Conservation (phyloP, 2,113 vertebrate genomes). For the Chrysemys picta region DNA sequence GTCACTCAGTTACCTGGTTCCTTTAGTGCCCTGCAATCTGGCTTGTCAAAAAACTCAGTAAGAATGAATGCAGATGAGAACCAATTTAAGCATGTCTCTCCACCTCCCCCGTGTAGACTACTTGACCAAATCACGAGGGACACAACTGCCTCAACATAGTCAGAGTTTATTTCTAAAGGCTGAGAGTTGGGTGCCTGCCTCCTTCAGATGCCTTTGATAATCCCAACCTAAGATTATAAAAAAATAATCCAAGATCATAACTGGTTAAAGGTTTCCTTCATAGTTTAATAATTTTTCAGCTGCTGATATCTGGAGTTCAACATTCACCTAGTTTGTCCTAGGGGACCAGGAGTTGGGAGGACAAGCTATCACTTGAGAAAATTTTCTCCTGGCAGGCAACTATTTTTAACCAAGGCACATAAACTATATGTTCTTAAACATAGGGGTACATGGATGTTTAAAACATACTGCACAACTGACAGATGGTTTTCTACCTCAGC, state of each 20-base stretch:
- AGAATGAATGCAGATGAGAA: background rate
- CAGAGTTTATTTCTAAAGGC: background rate
- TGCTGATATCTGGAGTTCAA: background rate
- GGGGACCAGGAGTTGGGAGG: background rate
- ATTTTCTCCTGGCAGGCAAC: background rate
- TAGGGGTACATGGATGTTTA: background rate
- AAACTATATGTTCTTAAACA: background rate
- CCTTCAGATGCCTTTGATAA: background rate
- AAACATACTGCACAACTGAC: background rate
- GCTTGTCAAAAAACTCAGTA: background rate
- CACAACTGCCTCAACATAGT: background rate
- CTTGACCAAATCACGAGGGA: background rate
- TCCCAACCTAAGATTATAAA: background rate
- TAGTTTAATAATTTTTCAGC: background rate
- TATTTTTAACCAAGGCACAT: background rate
- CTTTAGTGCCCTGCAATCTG: background rate
- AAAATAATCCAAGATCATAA: background rate
- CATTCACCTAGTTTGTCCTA: background rate
- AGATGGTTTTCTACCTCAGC: background rate
- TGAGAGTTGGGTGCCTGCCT: background rate
- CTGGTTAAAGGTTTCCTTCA: background rate
- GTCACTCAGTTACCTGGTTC: background rate
- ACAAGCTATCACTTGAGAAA: background rate
- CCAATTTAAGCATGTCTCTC: background rate
- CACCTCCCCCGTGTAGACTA: background rate